Conservation (phyloP, 1,140 invertebrate species). For the Andricus grossulariae region DNA sequence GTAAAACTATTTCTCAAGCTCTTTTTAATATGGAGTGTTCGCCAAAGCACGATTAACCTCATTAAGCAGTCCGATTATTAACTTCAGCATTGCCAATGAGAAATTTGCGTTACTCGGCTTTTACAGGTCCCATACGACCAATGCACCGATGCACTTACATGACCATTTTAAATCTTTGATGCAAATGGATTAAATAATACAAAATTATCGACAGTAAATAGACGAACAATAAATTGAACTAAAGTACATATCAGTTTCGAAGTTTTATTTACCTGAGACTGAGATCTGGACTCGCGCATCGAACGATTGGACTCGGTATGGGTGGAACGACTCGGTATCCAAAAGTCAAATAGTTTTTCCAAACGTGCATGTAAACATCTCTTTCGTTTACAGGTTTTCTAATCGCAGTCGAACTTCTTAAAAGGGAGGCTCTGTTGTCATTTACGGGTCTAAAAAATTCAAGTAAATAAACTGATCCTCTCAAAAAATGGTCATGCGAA, state of each 20-base stretch:
- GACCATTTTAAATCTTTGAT: background rate
- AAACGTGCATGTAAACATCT: slow-evolving; percentile 94
- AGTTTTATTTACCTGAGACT: slow-evolving; percentile 85
- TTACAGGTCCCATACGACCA: background rate
- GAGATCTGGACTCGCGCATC: slow-evolving; percentile 94
- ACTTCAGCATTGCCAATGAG: slow-evolving; percentile 27
- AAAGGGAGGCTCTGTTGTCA: slow-evolving; percentile 95
- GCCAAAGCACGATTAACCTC: background rate
- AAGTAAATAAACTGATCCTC: slow-evolving; percentile 37
- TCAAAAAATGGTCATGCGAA: background rate
- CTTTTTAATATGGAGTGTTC: background rate
- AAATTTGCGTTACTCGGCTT: slow-evolving; percentile 16
- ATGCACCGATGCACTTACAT: background rate
- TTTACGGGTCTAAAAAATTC: slow-evolving; percentile 88
- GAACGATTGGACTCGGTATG: slow-evolving; percentile 85
- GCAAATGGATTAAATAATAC: background rate
- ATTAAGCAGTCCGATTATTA: slow-evolving; percentile 18
- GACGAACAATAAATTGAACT: slow-evolving; percentile 10
- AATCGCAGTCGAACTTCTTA: slow-evolving; percentile 85
- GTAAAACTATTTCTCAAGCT: background rate
- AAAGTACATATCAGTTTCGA: background rate
- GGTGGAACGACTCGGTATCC: slow-evolving; percentile 94
- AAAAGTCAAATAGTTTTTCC: slow-evolving; percentile 97
- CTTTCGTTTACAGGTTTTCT: slow-evolving; percentile 93
- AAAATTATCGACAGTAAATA: slow-evolving; percentile 33